Evolutionary conservation across 2,797 vertebrate genomes (phyloP), one percentile per base, ranked within the genome.

Genomic region (Oophaga sylvatica): DNA sequence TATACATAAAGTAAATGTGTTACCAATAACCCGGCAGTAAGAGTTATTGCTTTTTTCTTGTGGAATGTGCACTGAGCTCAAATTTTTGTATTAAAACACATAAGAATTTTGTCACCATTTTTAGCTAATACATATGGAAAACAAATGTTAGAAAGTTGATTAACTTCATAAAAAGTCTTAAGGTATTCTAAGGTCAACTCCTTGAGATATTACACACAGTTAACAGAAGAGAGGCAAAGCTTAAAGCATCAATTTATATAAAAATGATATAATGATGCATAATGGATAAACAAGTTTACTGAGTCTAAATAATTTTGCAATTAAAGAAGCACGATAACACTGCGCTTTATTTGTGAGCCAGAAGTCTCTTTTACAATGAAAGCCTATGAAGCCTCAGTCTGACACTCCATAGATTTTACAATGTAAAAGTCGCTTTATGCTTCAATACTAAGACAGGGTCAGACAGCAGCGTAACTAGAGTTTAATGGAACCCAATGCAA

Each of bases 91-190:
- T 63, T 29, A 67, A 82, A 31, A 9, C 67, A 53, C 20, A 7
- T 22, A 56, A 56, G 13, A 77, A 26, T 15, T 26, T 53, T 59
- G 29, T 82, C 63, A 68, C 45, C 9, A 56, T 82, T 17, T 53
- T 68, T 56, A 67, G 45, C 41, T 82, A 56, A 29, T 26, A 68
- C 63, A 82, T 82, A 82, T 82, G 63, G 80, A 26, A 82, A 48
- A 67, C 80, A 82, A 65, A 63, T 81, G 80, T 67, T 45, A 59
- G 29, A 65, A 22, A 81, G 41, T 81, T 73, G 22, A 15, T 48
- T n/a, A 45, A 67, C 3, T 17, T n/a, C 19, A 35, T 11, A 41
- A 80, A 31, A 20, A 31, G 31, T 41, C 31, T 29, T 71, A 29
- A 80, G 17, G 29, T 59, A 26, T 48, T n/a, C 22, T 65, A 26